These are phyloP conservation scores for Helicoverpa assulta DNA, from an alignment of 2,888 invertebrate genomes.

Conservation along the genomic window DNA sequence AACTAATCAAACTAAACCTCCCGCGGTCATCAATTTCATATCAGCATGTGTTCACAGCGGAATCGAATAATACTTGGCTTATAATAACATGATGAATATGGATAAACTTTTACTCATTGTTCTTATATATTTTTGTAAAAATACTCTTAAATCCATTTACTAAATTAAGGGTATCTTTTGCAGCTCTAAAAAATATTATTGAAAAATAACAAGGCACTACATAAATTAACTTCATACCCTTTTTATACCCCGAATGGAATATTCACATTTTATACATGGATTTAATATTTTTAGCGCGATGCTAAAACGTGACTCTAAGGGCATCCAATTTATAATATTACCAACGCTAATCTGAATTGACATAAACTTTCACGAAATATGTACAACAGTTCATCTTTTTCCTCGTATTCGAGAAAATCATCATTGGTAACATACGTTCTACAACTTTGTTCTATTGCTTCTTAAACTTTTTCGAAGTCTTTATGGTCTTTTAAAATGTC, in stretches of 20 bases:
- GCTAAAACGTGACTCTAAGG: background rate
- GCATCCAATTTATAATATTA: no score
- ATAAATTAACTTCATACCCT: no score
- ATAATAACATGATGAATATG: background rate
- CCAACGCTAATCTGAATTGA: no score
- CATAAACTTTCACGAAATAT: background rate
- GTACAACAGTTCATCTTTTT: background rate
- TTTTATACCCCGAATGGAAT: no score
- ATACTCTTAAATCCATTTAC: no score
- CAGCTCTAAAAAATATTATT: no score
- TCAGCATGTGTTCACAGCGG: slow-evolving; percentile 1
- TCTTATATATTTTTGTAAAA: no score
- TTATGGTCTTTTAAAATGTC: background rate
- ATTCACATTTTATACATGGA: background rate
- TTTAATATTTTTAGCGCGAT: background rate
- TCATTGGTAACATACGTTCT: background rate
- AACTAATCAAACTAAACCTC: slow-evolving; percentile 53
- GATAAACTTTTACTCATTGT: background rate
- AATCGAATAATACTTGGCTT: slow-evolving; percentile 10
- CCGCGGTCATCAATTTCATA: slow-evolving; percentile 44
- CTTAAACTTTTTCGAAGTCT: background rate
- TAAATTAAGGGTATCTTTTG: no score
- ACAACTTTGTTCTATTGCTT: background rate
- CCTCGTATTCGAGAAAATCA: background rate
- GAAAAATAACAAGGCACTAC: no score